Percentiles rank a stretch among this genome's conserved stretches.
Conservation (phyloP, 2,888 invertebrate species). For the Furcula furcula region DNA sequence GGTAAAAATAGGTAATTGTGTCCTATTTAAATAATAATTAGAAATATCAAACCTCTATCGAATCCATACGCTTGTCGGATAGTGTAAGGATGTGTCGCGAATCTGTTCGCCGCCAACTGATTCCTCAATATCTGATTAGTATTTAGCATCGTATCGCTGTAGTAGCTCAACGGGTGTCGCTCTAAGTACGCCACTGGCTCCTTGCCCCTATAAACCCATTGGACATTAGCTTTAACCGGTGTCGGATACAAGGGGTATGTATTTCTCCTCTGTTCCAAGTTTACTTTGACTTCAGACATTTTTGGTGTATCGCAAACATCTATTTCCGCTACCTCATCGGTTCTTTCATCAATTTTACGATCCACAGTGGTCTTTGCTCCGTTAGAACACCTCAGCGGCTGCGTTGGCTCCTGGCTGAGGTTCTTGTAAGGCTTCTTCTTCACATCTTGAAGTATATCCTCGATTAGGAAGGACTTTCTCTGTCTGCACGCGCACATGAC, state of each 20-base stretch:
- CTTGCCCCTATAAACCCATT: conserved; percentile 58
- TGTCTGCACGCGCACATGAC: conserved; percentile 74
- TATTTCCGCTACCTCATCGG: conserved; percentile 35
- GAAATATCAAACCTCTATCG: conserved; percentile 66
- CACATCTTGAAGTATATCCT: conserved; percentile 62
- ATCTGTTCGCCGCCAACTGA: conserved; percentile 61
- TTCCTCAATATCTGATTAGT: conserved; percentile 57
- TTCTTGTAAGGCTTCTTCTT: conserved; percentile 52
- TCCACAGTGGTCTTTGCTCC: conserved; percentile 11
- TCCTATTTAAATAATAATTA: too few species aligned
- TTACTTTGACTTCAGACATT: conserved; percentile 46
- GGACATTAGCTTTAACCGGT: conserved; percentile 53
- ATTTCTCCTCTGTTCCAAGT: conserved; percentile 56
- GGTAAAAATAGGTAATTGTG: too few species aligned
- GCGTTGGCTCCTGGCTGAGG: conserved; percentile 49
- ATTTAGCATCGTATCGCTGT: conserved; percentile 60
- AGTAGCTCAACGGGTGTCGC: conserved; percentile 49
- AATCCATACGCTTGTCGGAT: conserved; percentile 62
- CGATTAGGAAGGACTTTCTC: conserved; percentile 68
- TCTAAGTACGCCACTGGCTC: conserved; percentile 41
- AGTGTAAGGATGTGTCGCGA: conserved; percentile 48
- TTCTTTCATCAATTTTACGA: conserved; percentile 9
- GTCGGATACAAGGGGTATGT: conserved; percentile 66
- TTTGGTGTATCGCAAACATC: conserved; percentile 47
- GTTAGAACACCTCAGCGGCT: conserved; percentile 42